Conservation (phyloP, 1,140 invertebrate species). For the Pollicipes pollicipes region DNA sequence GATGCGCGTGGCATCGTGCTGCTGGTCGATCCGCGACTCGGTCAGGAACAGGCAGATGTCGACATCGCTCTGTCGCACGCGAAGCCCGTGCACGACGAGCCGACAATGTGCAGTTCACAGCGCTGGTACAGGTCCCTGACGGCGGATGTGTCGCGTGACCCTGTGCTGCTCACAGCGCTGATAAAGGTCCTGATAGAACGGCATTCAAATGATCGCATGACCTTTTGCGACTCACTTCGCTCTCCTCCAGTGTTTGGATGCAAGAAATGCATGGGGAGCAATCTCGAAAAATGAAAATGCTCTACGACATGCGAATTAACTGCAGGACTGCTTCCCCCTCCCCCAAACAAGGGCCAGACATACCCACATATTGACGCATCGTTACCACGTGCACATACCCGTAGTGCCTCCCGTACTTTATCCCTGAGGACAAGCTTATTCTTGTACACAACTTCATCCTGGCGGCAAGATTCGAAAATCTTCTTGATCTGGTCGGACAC, state of each 20-base stretch:
- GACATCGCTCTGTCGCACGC: constrained; percentile 77
- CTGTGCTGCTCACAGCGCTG: background rate
- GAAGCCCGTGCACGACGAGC: constrained; percentile 92
- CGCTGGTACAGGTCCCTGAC: background rate
- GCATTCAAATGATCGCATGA: background rate
- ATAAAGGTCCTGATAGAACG: background rate
- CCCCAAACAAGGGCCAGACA: background rate
- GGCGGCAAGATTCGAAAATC: background rate
- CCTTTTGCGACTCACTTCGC: background rate
- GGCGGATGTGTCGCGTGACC: background rate
- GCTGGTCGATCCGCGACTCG: constrained; percentile 48
- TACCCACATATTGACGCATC: background rate
- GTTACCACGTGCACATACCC: background rate
- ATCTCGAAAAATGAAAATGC: background rate
- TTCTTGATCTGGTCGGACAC: background rate
- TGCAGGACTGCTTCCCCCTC: background rate
- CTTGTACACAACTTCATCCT: background rate
- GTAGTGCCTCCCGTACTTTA: background rate
- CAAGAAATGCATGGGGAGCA: too few species aligned
- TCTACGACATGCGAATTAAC: background rate
- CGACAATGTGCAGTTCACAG: constrained; percentile 70
- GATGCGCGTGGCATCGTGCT: constrained; percentile 48
- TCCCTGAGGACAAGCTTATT: background rate
- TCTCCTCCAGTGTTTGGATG: too few species aligned
- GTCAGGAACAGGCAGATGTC: constrained; percentile 84